These are phyloP conservation scores for Aplysina aerophoba DNA, from an alignment of 37 sponge, comb jelly and placozoan species.

Conservation along the genomic window DNA sequence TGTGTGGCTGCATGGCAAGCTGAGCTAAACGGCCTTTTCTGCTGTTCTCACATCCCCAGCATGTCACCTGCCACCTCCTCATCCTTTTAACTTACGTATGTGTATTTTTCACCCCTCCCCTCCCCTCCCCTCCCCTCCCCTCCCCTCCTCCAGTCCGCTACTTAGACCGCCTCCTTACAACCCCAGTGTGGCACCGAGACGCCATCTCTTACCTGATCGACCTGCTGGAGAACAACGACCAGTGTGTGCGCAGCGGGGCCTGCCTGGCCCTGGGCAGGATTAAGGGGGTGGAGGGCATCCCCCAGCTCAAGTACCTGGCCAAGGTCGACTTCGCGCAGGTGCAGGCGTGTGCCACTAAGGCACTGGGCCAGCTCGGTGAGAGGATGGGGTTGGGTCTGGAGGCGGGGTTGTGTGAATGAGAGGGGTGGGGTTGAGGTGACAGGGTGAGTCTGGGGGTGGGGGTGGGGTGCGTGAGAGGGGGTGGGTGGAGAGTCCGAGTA, in stretches of 20 bases:
- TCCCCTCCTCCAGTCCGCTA: slow-evolving; percentile 31
- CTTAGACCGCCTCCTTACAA: slow-evolving; percentile 1
- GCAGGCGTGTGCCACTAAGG: slow-evolving; percentile 45
- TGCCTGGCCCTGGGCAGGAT: slow-evolving; percentile 61
- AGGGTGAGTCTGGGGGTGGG: background rate
- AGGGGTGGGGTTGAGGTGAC: background rate
- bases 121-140: background rate
- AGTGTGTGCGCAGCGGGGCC: slow-evolving; percentile 62
- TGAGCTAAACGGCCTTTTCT: too few species aligned
- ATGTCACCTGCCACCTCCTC: too few species aligned
- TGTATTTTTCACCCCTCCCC: background rate
- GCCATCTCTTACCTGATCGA: slow-evolving; percentile 62
- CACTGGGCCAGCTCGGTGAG: slow-evolving; percentile 58
- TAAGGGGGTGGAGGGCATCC: slow-evolving; percentile 42
- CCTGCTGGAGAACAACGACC: slow-evolving; percentile 72
- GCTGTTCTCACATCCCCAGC: background rate
- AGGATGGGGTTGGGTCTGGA: background rate
- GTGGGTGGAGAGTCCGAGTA: too few species aligned
- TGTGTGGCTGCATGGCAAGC: background rate
- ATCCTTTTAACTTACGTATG: background rate
- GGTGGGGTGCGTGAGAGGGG: too few species aligned
- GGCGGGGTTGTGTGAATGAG: background rate
- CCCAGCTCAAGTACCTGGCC: slow-evolving; percentile 59
- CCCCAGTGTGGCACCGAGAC: slow-evolving; percentile 27
- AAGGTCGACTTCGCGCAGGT: slow-evolving; percentile 55